Evolutionary conservation across 2,113 vertebrate species (phyloP).

Genomic region (Microcebus griseorufus): DNA sequence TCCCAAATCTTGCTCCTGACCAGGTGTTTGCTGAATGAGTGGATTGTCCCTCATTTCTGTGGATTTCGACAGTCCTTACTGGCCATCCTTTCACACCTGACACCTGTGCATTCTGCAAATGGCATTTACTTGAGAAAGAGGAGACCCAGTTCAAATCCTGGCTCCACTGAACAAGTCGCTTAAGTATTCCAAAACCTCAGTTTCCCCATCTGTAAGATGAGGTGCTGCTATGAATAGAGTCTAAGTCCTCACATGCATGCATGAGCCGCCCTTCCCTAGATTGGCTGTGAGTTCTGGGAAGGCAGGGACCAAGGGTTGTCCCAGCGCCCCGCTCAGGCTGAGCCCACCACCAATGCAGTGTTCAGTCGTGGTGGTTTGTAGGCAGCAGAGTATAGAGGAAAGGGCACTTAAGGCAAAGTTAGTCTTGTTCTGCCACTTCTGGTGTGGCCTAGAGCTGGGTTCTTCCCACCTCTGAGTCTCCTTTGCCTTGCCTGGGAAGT

Average conservation of each 20-base stretch:
- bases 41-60: neutral
- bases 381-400: neutral
- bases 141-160: neutral
- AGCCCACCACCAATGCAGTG: neutral
- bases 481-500: neutral
- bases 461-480: neutral
- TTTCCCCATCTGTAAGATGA: neutral
- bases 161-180: neutral
- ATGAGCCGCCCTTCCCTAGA: neutral
- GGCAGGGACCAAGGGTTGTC: neutral
- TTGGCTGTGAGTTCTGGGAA: neutral
- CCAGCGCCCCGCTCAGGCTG: neutral
- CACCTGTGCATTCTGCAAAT: neutral
- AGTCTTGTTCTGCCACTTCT: neutral
- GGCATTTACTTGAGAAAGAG: conserved; percentile 25
- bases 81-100: neutral
- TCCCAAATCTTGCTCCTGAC: neutral
- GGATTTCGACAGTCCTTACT: neutral
- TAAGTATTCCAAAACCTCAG: neutral
- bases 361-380: neutral
- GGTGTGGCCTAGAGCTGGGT: neutral
- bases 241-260: neutral
- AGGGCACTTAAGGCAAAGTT: neutral
- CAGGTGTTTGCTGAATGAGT: neutral
- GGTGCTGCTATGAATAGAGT: neutral